Conservation (phyloP, 2,888 invertebrate species). For the Prostheceraeus crozeri region DNA sequence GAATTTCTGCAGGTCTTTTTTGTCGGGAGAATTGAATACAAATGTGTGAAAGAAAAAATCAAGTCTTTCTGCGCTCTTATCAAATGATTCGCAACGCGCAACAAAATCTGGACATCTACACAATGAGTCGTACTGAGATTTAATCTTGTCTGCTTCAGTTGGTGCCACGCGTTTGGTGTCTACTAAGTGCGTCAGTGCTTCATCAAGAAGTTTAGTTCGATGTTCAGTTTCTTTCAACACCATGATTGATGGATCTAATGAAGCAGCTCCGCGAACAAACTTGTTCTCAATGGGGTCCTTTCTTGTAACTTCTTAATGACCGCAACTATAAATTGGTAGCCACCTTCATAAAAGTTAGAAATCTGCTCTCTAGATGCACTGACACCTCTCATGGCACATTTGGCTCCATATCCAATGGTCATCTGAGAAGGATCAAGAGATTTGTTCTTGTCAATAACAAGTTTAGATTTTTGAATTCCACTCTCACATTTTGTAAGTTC, state of each 20-base stretch:
- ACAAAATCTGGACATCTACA: not conserved
- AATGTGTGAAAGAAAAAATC: slow-evolving; percentile 23
- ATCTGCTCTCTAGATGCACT: too few relatives aligned
- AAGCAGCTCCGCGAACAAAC: slow-evolving; percentile 12
- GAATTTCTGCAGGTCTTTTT: slow-evolving; percentile 11
- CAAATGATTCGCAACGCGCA: slow-evolving; percentile 5
- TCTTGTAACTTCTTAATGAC: too few relatives aligned
- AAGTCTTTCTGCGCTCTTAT: slow-evolving; percentile 1
- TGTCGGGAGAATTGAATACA: too few relatives aligned
- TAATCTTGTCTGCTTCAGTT: slow-evolving; percentile 8
- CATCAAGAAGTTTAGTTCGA: slow-evolving; percentile 9
- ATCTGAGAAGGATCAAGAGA: slow-evolving; percentile 1
- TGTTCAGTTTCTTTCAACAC: slow-evolving; percentile 9
- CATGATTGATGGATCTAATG: slow-evolving; percentile 21
- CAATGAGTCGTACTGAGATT: slow-evolving; percentile 16
- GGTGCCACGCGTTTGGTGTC: slow-evolving; percentile 8
- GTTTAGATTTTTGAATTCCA: too few relatives aligned
- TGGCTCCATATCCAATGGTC: slow-evolving; percentile 10
- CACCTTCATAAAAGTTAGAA: too few relatives aligned
- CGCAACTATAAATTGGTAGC: too few relatives aligned
- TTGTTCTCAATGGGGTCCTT: too few relatives aligned
- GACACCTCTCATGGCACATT: too few relatives aligned
- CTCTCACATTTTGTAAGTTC: too few relatives aligned
- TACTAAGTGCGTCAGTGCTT: slow-evolving; percentile 12
- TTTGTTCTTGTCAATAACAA: not conserved